Evolutionary conservation across 92 coral and sea anemone genomes (phyloP), one percentile per base, ranked within the genome.

Genomic region (Porites lobata): DNA sequence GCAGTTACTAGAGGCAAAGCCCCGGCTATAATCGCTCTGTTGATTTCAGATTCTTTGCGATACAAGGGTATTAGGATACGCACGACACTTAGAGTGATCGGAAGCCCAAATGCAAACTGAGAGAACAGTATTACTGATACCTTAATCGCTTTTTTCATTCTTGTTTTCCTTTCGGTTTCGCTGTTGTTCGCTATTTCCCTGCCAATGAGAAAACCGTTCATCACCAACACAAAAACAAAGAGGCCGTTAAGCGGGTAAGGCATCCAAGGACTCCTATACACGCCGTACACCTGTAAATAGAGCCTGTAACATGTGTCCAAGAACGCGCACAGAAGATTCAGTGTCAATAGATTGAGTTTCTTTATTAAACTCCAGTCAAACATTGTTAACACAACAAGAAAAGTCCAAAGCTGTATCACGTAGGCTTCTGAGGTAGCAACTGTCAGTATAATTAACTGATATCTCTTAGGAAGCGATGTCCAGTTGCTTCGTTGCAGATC

Each of bases 241-340:
- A 93, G 65, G 17, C 75, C 81, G 43, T 90, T 82, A 22, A 90
- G 77, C 3, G 90, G 90, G 50, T 68, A 75, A 3, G 84, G 58
- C 92, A 79, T 79, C 94, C 96, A 90, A 2, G 87, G 54, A 22
- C 50, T 8, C n/a, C 84, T 75, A 71, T 86, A 93, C 38, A 90
- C 69, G 4, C 90, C 96, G 24, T 21, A 93, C 8, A 93, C 43
- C 61, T 87, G 90, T n/a, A 90, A 75, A 52, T 6, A 72, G 7
- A 93, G 92, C 8, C 91, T 74, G 75, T 87, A 93, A 0, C 67
- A 79, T 65, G 86, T 72, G 65, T 93, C 96, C 5, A 67, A 29
- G 63, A 93, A 87, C 8, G 93, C 91, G 18, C 78, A 91, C 21
- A 93, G 76, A 2, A 93, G 86, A 74, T 75, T 90, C 2, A 86